Percentiles rank a stretch among this genome's conserved stretches.
Evolutionary conservation across 2,797 vertebrate species (phyloP).

Genomic region (Sorex maritimensis): DNA sequence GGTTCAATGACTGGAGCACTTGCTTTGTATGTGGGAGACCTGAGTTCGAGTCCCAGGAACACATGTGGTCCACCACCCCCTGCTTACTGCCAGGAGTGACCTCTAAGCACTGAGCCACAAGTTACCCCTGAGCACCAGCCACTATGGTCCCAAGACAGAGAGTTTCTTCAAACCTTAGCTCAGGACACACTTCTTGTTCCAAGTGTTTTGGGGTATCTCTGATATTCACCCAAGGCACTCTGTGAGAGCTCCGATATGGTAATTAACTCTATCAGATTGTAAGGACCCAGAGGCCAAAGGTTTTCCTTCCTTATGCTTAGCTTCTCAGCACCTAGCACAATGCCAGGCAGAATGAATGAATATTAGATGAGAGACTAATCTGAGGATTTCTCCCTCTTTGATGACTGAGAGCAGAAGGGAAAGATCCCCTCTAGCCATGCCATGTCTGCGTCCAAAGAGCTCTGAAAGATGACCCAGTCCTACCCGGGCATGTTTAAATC

Average conservation of each 20-base stretch:
- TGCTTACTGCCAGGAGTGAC: no score
- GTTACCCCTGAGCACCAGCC: no score
- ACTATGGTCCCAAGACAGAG: no score
- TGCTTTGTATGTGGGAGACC: no score
- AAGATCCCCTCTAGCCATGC: background rate
- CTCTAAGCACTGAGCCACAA: no score
- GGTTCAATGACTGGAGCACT: no score
- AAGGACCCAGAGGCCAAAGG: conserved; percentile 32
- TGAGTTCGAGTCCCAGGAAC: no score
- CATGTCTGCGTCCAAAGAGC: background rate
- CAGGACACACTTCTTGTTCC: background rate
- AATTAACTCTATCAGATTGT: background rate
- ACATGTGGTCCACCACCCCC: no score
- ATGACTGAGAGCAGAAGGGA: conserved; percentile 15
- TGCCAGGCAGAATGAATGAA: conserved; percentile 30
- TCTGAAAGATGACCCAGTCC: background rate
- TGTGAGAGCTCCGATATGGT: background rate
- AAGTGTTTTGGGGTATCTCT: background rate
- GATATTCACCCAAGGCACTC: background rate
- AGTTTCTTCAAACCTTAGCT: conserved; percentile 59
- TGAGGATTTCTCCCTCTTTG: conserved; percentile 28
- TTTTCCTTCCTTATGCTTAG: conserved; percentile 44
- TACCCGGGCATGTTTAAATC: conserved; percentile 9
- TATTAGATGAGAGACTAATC: background rate
- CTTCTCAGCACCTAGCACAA: conserved; percentile 59